These are phyloP conservation scores for Melanotaenia parkinsoni DNA, from an alignment of 2,797 vertebrate genomes.

Conservation along the genomic window DNA sequence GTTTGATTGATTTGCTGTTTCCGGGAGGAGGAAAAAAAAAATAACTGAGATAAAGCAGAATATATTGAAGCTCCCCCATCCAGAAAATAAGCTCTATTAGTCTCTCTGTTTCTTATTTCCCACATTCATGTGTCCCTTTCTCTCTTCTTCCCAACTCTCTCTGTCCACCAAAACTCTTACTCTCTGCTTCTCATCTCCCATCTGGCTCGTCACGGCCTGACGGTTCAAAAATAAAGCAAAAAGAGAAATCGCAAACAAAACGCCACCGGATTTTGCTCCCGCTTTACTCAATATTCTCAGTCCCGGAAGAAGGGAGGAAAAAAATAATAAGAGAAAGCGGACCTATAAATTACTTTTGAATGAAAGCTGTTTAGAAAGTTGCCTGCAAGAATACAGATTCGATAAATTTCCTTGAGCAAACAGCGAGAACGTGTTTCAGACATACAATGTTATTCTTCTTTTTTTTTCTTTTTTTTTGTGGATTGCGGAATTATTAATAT, in stretches of 20 bases:
- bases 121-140: slow-evolving; percentile 52
- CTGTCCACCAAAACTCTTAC: slow-evolving; percentile 13
- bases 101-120: slow-evolving; percentile 55
- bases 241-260: slow-evolving; percentile 62
- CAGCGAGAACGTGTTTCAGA: slow-evolving; percentile 50
- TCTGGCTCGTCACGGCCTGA: slow-evolving; percentile 75
- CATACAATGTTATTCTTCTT: slow-evolving; percentile 7
- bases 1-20: slow-evolving; percentile 80
- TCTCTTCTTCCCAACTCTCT: slow-evolving; percentile 12
- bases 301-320: slow-evolving; percentile 7
- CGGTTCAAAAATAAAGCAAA: slow-evolving; percentile 74
- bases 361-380: slow-evolving; percentile 70
- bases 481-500: slow-evolving; percentile 45
- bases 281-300: slow-evolving; percentile 20
- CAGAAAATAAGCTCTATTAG: slow-evolving; percentile 86
- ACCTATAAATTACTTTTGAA: slow-evolving; percentile 70
- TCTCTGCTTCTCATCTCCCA: slow-evolving; percentile 59
- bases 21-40: slow-evolving; percentile 41
- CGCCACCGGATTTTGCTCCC: slow-evolving; percentile 30
- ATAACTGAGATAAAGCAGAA: slow-evolving; percentile 78
- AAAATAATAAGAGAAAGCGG: background rate
- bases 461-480: background rate
- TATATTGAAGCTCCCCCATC: slow-evolving; percentile 82
- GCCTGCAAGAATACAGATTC: slow-evolving; percentile 75
- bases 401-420: slow-evolving; percentile 76